Percentiles rank a stretch among this genome's conserved stretches.
Conservation (phyloP, 2,888 invertebrate species). For the Acronicta aceris region DNA sequence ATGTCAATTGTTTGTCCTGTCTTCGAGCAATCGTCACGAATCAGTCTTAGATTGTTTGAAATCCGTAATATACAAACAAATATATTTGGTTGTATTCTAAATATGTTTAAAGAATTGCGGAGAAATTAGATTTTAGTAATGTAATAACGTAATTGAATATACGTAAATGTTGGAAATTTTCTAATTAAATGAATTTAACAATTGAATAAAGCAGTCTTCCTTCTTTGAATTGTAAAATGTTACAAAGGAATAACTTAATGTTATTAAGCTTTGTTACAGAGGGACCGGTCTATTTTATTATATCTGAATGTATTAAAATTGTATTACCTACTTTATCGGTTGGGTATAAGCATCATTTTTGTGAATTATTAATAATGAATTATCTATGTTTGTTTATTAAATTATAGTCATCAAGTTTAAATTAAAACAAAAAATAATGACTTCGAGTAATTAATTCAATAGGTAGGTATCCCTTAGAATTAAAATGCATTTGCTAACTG, state of each 20-base stretch:
- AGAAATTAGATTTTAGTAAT: conserved; percentile 1
- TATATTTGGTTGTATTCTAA: not conserved
- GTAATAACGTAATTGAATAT: conserved; percentile 11
- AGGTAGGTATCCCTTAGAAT: too few species aligned
- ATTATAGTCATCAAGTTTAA: not conserved
- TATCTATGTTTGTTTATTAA: not conserved
- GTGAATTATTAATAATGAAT: too few species aligned
- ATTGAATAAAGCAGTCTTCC: conserved; percentile 36
- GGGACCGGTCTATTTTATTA: conserved; percentile 27
- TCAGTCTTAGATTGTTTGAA: too few species aligned
- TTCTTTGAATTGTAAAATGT: conserved; percentile 30
- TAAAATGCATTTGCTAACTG: too few species aligned
- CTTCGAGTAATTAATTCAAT: too few species aligned
- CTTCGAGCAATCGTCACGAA: too few species aligned
- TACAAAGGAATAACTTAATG: conserved; percentile 37
- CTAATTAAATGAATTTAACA: conserved; percentile 37
- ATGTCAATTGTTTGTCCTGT: too few species aligned
- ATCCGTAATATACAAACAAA: too few species aligned
- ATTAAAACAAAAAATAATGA: too few species aligned
- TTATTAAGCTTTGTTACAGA: conserved; percentile 34
- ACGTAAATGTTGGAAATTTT: conserved; percentile 14
- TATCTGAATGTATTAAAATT: conserved; percentile 3
- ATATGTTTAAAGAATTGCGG: not conserved
- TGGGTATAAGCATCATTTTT: not conserved
- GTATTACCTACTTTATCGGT: conserved; percentile 7